phyloP scores from a whole-genome alignment of 2,888 invertebrate species.

The Stictocephala bisonia region DNA sequence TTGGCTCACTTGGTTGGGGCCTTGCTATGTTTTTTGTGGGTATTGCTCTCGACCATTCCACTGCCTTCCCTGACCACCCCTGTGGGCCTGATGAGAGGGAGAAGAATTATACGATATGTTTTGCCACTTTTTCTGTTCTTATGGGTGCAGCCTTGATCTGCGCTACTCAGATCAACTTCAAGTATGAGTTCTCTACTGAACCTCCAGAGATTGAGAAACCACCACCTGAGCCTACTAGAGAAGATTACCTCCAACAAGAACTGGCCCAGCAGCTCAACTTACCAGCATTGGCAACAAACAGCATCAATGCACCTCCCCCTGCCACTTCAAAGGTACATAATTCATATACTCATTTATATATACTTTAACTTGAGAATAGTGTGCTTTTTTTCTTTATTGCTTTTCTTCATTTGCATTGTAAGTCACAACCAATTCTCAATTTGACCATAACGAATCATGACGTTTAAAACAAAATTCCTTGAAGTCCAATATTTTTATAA shows the following conservation, averaged over 20 bases:
- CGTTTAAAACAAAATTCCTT: no score
- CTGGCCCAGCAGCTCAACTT: conserved; percentile 85
- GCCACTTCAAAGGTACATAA: conserved; percentile 58
- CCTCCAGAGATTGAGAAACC: conserved; percentile 69
- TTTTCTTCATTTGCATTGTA: no score
- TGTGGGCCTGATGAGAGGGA: conserved; percentile 91
- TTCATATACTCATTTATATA: not conserved
- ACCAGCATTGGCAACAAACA: conserved; percentile 77
- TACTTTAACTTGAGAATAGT: conserved; percentile 35
- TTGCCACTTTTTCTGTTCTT: conserved; percentile 94
- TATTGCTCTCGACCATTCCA: conserved; percentile 95
- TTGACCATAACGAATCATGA: no score
- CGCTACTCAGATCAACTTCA: conserved; percentile 85
- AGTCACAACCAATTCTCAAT: no score
- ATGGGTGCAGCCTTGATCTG: conserved; percentile 95
- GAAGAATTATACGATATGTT: conserved; percentile 98
- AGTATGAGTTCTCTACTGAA: conserved; percentile 64
- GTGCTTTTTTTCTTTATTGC: no score
- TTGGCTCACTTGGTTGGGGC: conserved; percentile 98
- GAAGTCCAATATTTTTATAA: no score
- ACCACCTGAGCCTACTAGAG: conserved; percentile 66
- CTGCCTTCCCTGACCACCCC: conserved; percentile 93
- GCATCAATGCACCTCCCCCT: conserved; percentile 62
- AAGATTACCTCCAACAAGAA: conserved; percentile 86
- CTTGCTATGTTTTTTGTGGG: conserved; percentile 98